These are phyloP conservation scores for Takifugu bimaculatus DNA, from an alignment of 2,113 vertebrate species.

Conservation along the genomic window DNA sequence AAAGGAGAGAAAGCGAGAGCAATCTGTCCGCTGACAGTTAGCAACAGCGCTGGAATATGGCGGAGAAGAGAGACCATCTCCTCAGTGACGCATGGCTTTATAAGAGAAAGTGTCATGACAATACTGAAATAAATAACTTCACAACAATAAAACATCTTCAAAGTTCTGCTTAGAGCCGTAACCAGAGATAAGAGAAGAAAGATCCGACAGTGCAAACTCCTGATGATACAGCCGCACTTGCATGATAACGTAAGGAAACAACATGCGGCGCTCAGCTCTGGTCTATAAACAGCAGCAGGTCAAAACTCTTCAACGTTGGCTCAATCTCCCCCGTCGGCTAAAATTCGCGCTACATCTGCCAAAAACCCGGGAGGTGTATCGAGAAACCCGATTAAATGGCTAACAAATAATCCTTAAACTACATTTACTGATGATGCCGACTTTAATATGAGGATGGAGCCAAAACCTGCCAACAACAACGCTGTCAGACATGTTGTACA, in stretches of 20 bases:
- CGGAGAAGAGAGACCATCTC: background rate
- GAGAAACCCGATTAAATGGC: too few species aligned
- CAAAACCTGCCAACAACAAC: conserved; percentile 14
- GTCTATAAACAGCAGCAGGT: conserved; percentile 70
- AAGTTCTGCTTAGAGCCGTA: conserved; percentile 28
- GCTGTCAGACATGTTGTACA: conserved; percentile 42
- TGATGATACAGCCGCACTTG: too few species aligned
- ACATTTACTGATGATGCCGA: conserved; percentile 62
- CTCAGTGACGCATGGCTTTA: conserved; percentile 38
- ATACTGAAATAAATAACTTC: conserved; percentile 62
- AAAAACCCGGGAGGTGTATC: conserved; percentile 23
- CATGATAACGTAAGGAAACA: too few species aligned
- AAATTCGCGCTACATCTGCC: conserved; percentile 40
- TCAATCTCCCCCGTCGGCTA: conserved; percentile 4
- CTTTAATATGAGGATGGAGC: conserved; percentile 58
- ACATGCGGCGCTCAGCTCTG: conserved; percentile 51
- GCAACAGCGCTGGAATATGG: too few species aligned
- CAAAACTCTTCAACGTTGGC: conserved; percentile 4
- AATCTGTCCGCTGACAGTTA: conserved; percentile 1
- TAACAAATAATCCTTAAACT: conserved; percentile 21
- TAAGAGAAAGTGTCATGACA: conserved; percentile 30
- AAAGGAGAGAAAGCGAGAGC: background rate
- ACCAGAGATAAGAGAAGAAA: conserved; percentile 25
- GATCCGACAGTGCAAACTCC: background rate
- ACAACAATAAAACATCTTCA: conserved; percentile 25